Percentiles rank a stretch among this genome's conserved stretches.
Evolutionary conservation across 1,140 invertebrate genomes (phyloP).

Genomic region (Acromyrmex heyeri): DNA sequence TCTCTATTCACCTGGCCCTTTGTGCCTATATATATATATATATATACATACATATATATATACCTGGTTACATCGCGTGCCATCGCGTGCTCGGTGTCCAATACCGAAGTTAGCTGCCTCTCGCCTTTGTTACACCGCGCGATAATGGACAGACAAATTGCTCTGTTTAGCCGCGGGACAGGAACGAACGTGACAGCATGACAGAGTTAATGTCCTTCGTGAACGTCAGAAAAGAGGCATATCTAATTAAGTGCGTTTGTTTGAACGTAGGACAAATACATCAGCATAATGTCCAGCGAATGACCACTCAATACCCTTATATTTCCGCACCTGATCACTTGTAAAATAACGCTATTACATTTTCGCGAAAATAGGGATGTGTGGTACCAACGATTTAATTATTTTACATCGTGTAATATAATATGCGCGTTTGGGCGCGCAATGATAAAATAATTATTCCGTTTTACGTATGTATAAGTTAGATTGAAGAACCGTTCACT

Average conservation of each 20-base stretch:
- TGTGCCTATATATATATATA: conserved; percentile 1
- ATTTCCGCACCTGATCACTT: neutral
- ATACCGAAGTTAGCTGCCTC: conserved; percentile 36
- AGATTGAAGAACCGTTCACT: neutral
- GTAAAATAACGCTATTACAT: neutral
- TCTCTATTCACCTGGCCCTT: neutral
- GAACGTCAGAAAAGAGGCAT: conserved; percentile 35
- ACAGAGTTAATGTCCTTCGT: conserved; percentile 34
- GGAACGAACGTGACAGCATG: conserved; percentile 38
- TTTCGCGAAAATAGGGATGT: neutral
- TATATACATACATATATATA: neutral
- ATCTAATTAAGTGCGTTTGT: conserved; percentile 32
- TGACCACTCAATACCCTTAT: neutral
- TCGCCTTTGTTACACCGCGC: conserved; percentile 43
- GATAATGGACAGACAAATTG: conserved; percentile 64
- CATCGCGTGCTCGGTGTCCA: conserved; percentile 14
- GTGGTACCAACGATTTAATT: neutral
- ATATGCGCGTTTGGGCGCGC: neutral
- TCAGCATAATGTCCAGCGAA: neutral
- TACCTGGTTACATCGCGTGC: conserved; percentile 14
- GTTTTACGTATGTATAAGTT: neutral
- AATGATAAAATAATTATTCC: conserved; percentile 14
- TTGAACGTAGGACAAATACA: neutral
- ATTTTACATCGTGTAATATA: neutral
- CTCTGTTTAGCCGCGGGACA: conserved; percentile 54